Conservation (phyloP, 2,888 invertebrate species). For the Orchesella flavescens region DNA sequence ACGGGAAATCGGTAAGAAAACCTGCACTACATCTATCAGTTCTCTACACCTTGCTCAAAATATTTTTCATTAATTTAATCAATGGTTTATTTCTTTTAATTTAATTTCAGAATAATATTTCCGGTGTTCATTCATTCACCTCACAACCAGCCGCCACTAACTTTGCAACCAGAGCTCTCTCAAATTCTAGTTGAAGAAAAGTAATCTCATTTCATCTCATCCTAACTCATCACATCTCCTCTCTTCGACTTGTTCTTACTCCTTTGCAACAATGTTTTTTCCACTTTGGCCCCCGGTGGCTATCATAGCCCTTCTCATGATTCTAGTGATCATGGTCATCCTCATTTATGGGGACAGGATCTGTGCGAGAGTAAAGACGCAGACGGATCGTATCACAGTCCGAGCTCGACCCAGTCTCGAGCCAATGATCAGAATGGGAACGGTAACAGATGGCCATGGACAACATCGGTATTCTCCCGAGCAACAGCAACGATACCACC, state of each 20-base stretch:
- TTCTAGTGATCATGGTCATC: slow-evolving; percentile 84
- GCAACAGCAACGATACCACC: background rate
- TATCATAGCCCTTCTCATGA: slow-evolving; percentile 82
- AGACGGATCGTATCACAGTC: slow-evolving; percentile 41
- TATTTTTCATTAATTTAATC: background rate
- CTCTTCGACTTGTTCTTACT: too few relatives aligned
- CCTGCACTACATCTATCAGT: background rate
- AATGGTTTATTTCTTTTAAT: background rate
- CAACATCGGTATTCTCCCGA: background rate
- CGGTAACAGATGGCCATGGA: background rate
- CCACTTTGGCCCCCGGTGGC: slow-evolving; percentile 86
- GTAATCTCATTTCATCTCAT: too few relatives aligned
- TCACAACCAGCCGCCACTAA: slow-evolving; percentile 83
- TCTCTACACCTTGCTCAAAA: background rate
- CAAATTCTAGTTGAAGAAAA: slow-evolving; percentile 43
- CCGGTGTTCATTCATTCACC: slow-evolving; percentile 90
- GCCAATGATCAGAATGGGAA: slow-evolving; percentile 59
- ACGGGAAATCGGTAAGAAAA: slow-evolving; percentile 72
- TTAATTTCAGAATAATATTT: slow-evolving; percentile 81
- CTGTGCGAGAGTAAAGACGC: slow-evolving; percentile 75
- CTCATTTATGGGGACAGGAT: slow-evolving; percentile 83
- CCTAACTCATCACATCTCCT: too few relatives aligned
- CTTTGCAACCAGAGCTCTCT: slow-evolving; percentile 70
- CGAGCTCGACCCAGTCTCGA: slow-evolving; percentile 35
- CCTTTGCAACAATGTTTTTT: slow-evolving; percentile 82